phyloP scores from a whole-genome alignment of 2,113 vertebrate genomes.

The Carlito syrichta region DNA sequence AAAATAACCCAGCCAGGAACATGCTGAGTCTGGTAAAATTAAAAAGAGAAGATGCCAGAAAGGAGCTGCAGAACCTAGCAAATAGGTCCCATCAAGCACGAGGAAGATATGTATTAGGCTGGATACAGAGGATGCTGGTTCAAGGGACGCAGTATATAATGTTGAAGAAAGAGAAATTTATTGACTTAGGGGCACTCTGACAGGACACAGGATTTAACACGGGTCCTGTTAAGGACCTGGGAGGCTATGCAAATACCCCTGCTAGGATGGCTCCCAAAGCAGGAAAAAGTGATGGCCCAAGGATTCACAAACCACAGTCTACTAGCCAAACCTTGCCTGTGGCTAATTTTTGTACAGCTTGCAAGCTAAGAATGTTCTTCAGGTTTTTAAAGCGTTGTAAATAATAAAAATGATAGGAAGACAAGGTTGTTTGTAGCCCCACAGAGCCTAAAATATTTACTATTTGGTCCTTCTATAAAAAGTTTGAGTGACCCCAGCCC shows the following conservation, averaged over 20 bases:
- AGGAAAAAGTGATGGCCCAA: not conserved
- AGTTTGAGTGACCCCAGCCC: not conserved
- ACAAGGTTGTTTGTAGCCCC: not conserved
- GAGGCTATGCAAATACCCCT: not conserved
- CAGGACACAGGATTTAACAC: not conserved
- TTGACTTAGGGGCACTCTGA: not conserved
- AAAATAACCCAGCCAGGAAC: not conserved
- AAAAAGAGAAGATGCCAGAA: not conserved
- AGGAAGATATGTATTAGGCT: not conserved
- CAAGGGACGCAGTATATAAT: not conserved
- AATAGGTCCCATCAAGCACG: not conserved
- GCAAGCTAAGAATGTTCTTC: not conserved
- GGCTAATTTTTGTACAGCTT: not conserved
- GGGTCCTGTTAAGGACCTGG: not conserved
- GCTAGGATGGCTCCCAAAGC: not conserved
- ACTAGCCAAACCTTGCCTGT: not conserved
- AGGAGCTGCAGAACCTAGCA: not conserved
- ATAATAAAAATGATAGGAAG: not conserved
- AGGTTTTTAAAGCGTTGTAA: not conserved
- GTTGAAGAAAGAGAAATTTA: not conserved
- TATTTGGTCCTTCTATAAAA: constrained; percentile 21
- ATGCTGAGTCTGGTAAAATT: not conserved
- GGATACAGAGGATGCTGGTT: not conserved
- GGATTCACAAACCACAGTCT: not conserved
- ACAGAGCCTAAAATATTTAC: constrained; percentile 47